These are phyloP conservation scores for Gasterosteus nipponicus DNA, from an alignment of 2,113 vertebrate species.

Conservation along the genomic window DNA sequence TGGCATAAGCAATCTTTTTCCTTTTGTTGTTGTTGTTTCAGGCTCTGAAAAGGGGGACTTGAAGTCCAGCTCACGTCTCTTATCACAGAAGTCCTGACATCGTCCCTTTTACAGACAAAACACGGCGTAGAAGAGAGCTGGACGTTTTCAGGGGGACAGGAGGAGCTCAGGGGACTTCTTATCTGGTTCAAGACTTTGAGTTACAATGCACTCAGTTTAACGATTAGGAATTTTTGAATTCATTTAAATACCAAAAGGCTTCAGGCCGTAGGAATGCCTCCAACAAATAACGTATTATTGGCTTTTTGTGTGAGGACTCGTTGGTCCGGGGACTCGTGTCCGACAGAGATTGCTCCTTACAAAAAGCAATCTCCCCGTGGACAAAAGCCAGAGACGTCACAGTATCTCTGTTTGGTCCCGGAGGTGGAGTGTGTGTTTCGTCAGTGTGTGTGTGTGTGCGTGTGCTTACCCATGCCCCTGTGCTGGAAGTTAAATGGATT, in stretches of 20 bases:
- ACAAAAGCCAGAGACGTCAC: constrained; percentile 33
- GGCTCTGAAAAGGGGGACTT: constrained; percentile 14
- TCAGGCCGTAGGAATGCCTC: neutral
- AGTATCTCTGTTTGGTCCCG: constrained; percentile 30
- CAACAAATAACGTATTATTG: neutral
- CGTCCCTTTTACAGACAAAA: constrained; percentile 16
- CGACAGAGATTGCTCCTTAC: neutral
- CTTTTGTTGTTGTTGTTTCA: neutral
- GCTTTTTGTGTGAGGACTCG: neutral
- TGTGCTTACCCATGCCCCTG: constrained; percentile 58
- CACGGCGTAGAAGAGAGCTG: neutral
- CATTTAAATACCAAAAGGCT: constrained; percentile 24
- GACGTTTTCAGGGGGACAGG: constrained; percentile 20
- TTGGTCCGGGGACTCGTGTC: neutral
- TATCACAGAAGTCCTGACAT: neutral
- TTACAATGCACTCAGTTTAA: constrained; percentile 11
- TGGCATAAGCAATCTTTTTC: neutral
- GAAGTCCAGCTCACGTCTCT: constrained; percentile 1
- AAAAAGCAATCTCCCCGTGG: constrained; percentile 2
- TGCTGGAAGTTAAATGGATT: constrained; percentile 69
- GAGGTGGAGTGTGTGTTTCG: constrained; percentile 19
- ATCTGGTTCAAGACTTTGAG: constrained; percentile 15
- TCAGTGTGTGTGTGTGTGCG: constrained; percentile 14
- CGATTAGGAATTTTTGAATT: constrained; percentile 23
- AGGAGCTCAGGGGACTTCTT: constrained; percentile 14